Evolutionary conservation across 2,888 invertebrate genomes (phyloP).

Genomic region (Listrodromus nycthemerus): DNA sequence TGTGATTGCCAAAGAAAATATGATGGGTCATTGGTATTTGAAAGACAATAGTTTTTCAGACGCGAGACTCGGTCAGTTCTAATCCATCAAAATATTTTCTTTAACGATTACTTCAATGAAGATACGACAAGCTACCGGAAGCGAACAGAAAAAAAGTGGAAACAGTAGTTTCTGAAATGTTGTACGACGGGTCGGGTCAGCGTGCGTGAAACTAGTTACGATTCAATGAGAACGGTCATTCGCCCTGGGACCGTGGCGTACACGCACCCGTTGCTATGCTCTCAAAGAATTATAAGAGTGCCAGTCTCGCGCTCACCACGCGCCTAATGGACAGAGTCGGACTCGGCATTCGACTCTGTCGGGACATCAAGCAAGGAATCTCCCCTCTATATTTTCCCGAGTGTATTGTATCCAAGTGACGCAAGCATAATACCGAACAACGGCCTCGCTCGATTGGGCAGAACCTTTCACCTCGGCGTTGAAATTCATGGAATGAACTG

Average conservation of each 20-base stretch:
- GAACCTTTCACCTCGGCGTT: constrained; percentile 61
- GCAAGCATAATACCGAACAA: constrained; percentile 64
- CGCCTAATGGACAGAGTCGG: constrained; percentile 22
- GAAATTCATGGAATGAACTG: constrained; percentile 59
- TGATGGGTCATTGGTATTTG: too few species aligned
- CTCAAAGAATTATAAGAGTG: constrained; percentile 39
- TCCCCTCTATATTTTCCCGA: constrained; percentile 36
- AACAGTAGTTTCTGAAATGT: constrained; percentile 16
- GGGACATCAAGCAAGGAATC: neutral
- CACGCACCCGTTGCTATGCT: constrained; percentile 40
- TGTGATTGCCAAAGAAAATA: too few species aligned
- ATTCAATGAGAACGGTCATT: constrained; percentile 49
- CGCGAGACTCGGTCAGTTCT: too few species aligned
- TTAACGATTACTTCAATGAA: too few species aligned
- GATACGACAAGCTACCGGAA: neutral
- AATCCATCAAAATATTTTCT: too few species aligned
- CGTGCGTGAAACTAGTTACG: constrained; percentile 40
- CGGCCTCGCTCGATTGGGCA: constrained; percentile 62
- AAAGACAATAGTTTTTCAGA: too few species aligned
- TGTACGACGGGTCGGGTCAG: constrained; percentile 8
- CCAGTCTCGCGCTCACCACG: constrained; percentile 5
- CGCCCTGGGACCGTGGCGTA: constrained; percentile 24
- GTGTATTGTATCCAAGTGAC: constrained; percentile 61
- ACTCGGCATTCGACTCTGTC: neutral
- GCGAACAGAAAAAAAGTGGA: neutral